phyloP scores from a whole-genome alignment of 1,140 invertebrate genomes.

The Cryptotermes secundus region DNA sequence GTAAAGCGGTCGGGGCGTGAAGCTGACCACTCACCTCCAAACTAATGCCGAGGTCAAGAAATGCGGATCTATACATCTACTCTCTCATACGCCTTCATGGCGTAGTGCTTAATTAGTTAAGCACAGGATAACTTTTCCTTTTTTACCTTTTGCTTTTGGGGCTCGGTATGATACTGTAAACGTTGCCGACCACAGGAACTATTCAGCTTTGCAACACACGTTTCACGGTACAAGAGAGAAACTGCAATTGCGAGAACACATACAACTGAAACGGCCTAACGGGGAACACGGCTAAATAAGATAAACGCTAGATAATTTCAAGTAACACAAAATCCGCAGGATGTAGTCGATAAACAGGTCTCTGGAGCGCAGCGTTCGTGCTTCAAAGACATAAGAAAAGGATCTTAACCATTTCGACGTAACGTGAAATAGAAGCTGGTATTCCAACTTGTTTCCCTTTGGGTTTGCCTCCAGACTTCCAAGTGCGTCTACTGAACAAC shows the following conservation, averaged over 20 bases:
- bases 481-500: background rate
- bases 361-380: background rate
- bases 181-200: no score
- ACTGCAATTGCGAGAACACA: background rate
- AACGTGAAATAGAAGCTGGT: background rate
- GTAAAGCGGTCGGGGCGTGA: no score
- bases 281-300: background rate
- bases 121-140: no score
- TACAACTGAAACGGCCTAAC: no score
- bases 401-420: background rate
- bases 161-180: no score
- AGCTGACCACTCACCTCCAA: no score
- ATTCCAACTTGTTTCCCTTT: background rate
- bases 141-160: no score
- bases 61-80: no score
- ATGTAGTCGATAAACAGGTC: background rate
- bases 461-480: background rate
- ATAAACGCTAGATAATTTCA: background rate
- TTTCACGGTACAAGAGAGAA: background rate
- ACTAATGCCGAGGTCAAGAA: no score
- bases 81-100: no score
- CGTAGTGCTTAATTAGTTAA: no score
- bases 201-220: background rate
- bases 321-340: background rate
- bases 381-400: background rate